These are phyloP conservation scores for Cryptus armator DNA, from an alignment of 2,888 invertebrate species.

Conservation along the genomic window DNA sequence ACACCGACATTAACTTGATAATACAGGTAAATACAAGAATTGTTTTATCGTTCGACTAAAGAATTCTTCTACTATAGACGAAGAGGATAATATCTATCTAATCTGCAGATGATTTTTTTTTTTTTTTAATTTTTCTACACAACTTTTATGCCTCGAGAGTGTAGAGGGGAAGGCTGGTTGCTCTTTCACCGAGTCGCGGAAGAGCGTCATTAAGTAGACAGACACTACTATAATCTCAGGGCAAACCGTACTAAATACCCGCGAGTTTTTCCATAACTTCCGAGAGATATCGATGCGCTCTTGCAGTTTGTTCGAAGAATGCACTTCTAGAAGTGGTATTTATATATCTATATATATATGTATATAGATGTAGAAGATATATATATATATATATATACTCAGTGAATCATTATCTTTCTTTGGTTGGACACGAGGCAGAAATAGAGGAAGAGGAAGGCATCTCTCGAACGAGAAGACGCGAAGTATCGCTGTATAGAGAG, in stretches of 20 bases:
- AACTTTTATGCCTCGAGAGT: background rate
- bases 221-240: conserved; percentile 21
- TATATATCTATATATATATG: background rate
- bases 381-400: background rate
- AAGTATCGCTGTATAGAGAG: conserved; percentile 10
- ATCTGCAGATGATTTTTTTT: background rate
- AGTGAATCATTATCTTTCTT: conserved; percentile 14
- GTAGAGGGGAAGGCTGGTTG: background rate
- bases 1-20: conserved; percentile 91
- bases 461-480: conserved; percentile 2
- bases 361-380: background rate
- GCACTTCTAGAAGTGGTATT: background rate
- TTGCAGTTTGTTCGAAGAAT: conserved; percentile 23
- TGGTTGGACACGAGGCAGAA: conserved; percentile 6
- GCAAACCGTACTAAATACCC: conserved; percentile 22
- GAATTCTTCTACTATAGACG: background rate
- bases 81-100: too few species aligned
- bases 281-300: conserved; percentile 31
- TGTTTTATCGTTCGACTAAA: background rate
- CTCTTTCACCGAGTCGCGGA: conserved; percentile 25
- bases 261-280: conserved; percentile 42
- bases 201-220: conserved; percentile 26
- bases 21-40: conserved; percentile 89
- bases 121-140: background rate
- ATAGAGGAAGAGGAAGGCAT: background rate